Percentiles rank a stretch among this genome's conserved stretches.
phyloP scores from a whole-genome alignment of 2,113 vertebrate species.

The Corvus moneduloides region DNA sequence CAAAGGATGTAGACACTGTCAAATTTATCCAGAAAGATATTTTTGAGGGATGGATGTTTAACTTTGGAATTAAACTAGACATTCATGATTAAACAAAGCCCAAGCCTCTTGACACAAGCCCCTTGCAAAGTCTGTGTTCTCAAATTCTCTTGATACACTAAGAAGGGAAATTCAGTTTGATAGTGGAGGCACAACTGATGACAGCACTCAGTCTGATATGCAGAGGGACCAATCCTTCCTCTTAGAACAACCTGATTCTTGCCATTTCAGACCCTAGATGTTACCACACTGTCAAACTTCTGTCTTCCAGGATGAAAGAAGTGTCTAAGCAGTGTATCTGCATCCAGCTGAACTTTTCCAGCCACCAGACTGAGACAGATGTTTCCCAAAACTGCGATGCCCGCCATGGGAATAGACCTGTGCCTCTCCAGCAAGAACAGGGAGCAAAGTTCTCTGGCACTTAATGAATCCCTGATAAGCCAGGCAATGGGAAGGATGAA shows the following conservation, averaged over 20 bases:
- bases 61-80: neutral
- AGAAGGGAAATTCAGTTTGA: neutral
- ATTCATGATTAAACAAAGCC: neutral
- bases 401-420: accelerated
- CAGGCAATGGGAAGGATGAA: neutral
- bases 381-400: neutral
- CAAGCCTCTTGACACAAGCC: neutral
- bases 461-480: neutral
- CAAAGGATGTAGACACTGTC: neutral
- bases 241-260: neutral
- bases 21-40: neutral
- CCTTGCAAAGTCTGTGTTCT: neutral
- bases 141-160: neutral
- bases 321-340: neutral
- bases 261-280: neutral
- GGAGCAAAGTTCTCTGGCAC: neutral
- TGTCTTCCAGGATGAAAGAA: neutral
- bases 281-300: neutral
- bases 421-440: neutral
- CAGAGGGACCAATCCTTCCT: neutral
- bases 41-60: neutral
- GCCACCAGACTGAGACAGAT: neutral
- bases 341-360: neutral
- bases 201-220: neutral
- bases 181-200: neutral